Conservation (phyloP, 2,113 vertebrate genomes). For the Phasianus colchicus region DNA sequence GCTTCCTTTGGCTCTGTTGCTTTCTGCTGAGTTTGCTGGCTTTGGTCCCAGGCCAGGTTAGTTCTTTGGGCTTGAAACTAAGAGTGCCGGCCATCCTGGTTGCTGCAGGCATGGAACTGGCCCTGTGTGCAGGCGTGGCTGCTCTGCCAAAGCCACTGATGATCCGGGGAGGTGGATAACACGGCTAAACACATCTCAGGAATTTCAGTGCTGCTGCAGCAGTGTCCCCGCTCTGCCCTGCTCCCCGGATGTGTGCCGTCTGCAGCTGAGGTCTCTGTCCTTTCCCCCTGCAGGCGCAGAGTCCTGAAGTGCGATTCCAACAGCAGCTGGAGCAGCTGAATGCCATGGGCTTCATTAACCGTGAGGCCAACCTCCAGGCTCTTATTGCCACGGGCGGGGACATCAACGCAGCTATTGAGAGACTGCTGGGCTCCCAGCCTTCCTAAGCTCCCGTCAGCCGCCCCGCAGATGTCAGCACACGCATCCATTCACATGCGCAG, state of each 20-base stretch:
- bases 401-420: constrained; percentile 86
- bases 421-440: constrained; percentile 86
- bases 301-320: constrained; percentile 95
- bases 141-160: background rate
- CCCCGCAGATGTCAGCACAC: constrained; percentile 13
- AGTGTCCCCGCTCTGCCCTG: accelerated
- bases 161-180: accelerated
- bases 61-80: background rate
- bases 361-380: constrained; percentile 85
- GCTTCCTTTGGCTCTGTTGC: background rate
- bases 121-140: background rate
- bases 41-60: background rate
- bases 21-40: background rate
- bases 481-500: constrained; percentile 54
- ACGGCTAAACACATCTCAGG: accelerated
- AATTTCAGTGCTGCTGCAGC: accelerated
- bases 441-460: constrained; percentile 70
- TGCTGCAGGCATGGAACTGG: accelerated
- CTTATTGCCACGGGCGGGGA: constrained; percentile 85
- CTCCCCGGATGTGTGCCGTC: accelerated
- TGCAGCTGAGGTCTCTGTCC: background rate
- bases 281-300: constrained; percentile 82
- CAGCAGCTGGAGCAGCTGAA: constrained; percentile 90
- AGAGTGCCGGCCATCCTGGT: background rate
- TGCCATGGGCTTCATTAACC: constrained; percentile 88